Evolutionary conservation across 2,797 vertebrate genomes (phyloP), one percentile per base, ranked within the genome.

Genomic region (Gymnothorax javanicus): DNA sequence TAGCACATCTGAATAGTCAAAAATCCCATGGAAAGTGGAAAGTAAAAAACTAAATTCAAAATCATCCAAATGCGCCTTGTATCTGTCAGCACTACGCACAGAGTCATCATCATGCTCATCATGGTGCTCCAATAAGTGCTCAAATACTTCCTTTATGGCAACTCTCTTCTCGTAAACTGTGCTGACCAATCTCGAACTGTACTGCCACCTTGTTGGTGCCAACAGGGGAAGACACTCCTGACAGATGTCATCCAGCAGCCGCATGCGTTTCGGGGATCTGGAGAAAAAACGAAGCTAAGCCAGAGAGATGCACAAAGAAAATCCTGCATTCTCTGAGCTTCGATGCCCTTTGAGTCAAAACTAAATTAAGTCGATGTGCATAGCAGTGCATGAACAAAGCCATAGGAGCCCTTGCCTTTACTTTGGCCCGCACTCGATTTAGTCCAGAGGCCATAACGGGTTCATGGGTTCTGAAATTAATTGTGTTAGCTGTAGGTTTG

Each of bases 391-490:
- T 83, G 0, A 90, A 87, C 85, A 91, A 88, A 1, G 83, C 86
- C 88, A 88, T 20, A 82, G 77, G 59, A 27, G 71, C 82, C 11
- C 23, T 84, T 82, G 71, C 87, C 57, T 90, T 91, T 86, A 90
- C 59, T 88, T 87, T 89, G 2, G 73, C 88, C 57, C 89, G 86
- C 87, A 90, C 86, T 12, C 86, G 77, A 87, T 91, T 90, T 85
- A 88, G 7, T 87, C 87, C 88, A 87, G 88, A 89, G 4, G 86
- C 7, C 89, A 88, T 86, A 6, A 88, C 84, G 0, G 73, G n/a
- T n/a, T n/a, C n/a, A n/a, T n/a, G n/a, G n/a, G n/a, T n/a, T n/a
- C n/a, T n/a, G n/a, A n/a, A n/a, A n/a, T n/a, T n/a, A n/a, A n/a
- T n/a, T n/a, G n/a, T n/a, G n/a, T n/a, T n/a, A n/a, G n/a, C n/a